Conservation (phyloP, 2,113 vertebrate species). For the Alethe castanea region DNA sequence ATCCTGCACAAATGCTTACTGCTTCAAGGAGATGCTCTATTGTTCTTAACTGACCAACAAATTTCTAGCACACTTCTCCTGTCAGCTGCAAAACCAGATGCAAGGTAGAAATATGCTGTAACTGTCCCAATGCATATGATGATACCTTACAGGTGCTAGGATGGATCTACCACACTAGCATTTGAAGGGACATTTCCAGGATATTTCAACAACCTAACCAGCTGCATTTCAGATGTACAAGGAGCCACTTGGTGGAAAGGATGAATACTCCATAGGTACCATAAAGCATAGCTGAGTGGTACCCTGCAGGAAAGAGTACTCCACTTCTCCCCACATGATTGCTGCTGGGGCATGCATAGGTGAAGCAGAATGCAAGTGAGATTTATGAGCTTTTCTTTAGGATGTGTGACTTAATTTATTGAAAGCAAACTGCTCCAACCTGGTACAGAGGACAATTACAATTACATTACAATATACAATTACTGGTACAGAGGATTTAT, state of each 20-base stretch:
- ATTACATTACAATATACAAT: too few species aligned
- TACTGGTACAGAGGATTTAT: background rate
- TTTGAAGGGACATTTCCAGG: background rate
- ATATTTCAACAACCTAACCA: background rate
- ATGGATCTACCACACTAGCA: background rate
- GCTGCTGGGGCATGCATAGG: background rate
- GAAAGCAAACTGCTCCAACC: background rate
- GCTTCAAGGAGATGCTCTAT: background rate
- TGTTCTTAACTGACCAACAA: background rate
- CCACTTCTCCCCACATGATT: background rate
- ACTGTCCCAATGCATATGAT: background rate
- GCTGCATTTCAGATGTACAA: background rate
- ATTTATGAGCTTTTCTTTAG: background rate
- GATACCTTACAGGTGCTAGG: background rate
- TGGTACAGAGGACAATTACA: too few species aligned
- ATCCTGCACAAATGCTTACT: background rate
- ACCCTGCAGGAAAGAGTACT: background rate
- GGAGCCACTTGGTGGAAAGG: background rate
- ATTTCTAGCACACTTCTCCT: background rate
- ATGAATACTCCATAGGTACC: background rate
- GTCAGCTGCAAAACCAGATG: background rate
- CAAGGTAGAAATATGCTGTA: background rate
- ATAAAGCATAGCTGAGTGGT: background rate
- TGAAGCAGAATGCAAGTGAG: background rate
- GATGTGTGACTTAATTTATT: background rate